Conservation (phyloP, 1,140 invertebrate species). For the Drosophila kohkoa region DNA sequence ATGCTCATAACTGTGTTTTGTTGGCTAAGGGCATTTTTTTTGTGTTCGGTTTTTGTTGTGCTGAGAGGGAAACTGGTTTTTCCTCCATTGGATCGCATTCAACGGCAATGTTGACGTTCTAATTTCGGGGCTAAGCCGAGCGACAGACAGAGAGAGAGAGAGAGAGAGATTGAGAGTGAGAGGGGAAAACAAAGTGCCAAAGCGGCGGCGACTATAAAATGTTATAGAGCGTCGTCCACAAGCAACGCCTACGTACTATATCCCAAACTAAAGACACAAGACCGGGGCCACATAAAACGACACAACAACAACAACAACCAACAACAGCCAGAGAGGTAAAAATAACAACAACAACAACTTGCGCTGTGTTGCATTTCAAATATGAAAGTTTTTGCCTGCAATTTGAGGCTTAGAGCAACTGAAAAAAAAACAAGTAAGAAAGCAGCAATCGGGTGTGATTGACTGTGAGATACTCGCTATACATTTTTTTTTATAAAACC, state of each 20-base stretch:
- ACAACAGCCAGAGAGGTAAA: too few relatives aligned
- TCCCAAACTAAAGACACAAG: constrained; percentile 33
- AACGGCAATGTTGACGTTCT: constrained; percentile 52
- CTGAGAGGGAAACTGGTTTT: constrained; percentile 52
- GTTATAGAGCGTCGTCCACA: constrained; percentile 43
- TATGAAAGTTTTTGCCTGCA: constrained; percentile 48
- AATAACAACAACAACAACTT: constrained; percentile 21
- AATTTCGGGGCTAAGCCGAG: constrained; percentile 47
- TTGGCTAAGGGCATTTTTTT: constrained; percentile 44
- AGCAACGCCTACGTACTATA: constrained; percentile 39
- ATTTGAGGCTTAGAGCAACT: constrained; percentile 18
- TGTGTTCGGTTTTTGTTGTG: not conserved
- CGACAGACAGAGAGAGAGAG: constrained; percentile 2
- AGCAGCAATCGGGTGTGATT: too few relatives aligned
- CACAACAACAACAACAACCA: constrained; percentile 3
- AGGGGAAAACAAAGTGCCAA: constrained; percentile 10
- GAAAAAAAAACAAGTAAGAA: too few relatives aligned
- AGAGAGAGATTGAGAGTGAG: not conserved
- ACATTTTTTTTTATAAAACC: too few relatives aligned
- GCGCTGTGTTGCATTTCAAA: constrained; percentile 44
- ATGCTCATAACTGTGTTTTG: constrained; percentile 35
- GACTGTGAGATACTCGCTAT: too few relatives aligned
- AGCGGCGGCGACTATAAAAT: constrained; percentile 37
- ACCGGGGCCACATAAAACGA: constrained; percentile 12
- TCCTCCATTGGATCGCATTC: constrained; percentile 38